Evolutionary conservation across 1,140 invertebrate genomes (phyloP), one percentile per base, ranked within the genome.

Genomic region (Drosophila serrata): DNA sequence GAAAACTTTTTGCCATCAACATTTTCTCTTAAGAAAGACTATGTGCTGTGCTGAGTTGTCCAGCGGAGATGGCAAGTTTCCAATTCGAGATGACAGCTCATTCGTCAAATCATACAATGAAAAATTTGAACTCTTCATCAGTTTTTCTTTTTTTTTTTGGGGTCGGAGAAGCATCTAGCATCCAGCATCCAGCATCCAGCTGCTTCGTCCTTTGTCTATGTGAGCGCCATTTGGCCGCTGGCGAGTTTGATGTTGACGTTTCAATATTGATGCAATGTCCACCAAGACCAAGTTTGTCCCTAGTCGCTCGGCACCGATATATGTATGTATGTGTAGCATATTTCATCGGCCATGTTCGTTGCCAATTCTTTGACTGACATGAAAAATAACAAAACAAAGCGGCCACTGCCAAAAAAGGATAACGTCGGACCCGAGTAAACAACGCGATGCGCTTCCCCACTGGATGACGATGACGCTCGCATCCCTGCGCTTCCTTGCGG

Each of bases 241-340:
- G 86, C 81, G 67, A 88, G 69, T 79, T 90, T 90, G 85, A 85
- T 90, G 85, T 90, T 88, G 85, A 88, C 85, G 85, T 88, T 90
- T 90, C 86, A 88, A 88, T 88, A 88, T 88, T 88, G 85, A 90
- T 88, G 85, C 85, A 88, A 88, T 88, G 85, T 90, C 85, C 81
- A 73, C 57, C 73, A 58, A 33, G 37, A 65, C 65, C 73, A 63
- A 65, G 53, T 73, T 56, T 70, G 74, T 74, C 79, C 74, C 49
- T 46, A 39, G 57, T 39, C 15, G 43, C 51, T 73, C 40, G 58
- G 29, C 56, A 35, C 24, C 48, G 27, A 48, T 76, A 49, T 81
- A 57, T 51, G 55, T 59, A 48, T 70, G 40, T 81, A 56, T 57
- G 55, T 60, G 45, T 68, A 84, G 77, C 84, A 88, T 88, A 88